Conservation (phyloP, 2,113 vertebrate genomes). For the Pygoscelis adeliae region DNA sequence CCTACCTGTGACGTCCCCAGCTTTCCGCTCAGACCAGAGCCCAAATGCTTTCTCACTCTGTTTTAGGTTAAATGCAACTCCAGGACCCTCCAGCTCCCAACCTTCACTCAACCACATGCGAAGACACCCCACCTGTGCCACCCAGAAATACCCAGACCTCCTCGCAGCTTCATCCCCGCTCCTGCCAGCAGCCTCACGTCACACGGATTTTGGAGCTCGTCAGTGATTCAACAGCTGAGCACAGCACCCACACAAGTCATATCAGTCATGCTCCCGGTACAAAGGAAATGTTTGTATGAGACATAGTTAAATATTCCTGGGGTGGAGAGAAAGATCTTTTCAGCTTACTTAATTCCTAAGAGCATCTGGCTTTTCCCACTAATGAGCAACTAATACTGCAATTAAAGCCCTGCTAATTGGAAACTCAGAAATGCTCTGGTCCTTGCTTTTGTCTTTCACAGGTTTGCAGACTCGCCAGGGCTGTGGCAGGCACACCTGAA, state of each 20-base stretch:
- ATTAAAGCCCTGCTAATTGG: conserved; percentile 46
- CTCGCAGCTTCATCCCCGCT: neutral
- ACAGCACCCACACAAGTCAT: neutral
- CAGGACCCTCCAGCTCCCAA: neutral
- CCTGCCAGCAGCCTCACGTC: neutral
- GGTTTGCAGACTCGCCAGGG: neutral
- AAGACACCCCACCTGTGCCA: neutral
- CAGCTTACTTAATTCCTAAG: neutral
- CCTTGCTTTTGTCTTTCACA: neutral
- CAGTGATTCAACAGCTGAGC: neutral
- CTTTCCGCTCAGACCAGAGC: neutral
- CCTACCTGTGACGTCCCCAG: rapidly evolving
- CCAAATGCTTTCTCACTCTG: rapidly evolving
- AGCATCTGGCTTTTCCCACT: conserved; percentile 31
- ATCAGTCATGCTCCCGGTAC: neutral
- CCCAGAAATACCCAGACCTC: neutral
- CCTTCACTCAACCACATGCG: neutral
- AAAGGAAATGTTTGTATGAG: neutral
- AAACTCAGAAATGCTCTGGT: neutral
- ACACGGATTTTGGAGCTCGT: neutral
- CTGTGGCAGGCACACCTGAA: neutral
- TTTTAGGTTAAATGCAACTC: neutral
- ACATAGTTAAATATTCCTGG: neutral
- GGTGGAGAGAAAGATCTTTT: neutral
- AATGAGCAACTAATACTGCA: conserved; percentile 29